Percentiles rank a stretch among this genome's conserved stretches.
Evolutionary conservation across 2,113 vertebrate species (phyloP).

Genomic region (Gallinago paraguaiae): DNA sequence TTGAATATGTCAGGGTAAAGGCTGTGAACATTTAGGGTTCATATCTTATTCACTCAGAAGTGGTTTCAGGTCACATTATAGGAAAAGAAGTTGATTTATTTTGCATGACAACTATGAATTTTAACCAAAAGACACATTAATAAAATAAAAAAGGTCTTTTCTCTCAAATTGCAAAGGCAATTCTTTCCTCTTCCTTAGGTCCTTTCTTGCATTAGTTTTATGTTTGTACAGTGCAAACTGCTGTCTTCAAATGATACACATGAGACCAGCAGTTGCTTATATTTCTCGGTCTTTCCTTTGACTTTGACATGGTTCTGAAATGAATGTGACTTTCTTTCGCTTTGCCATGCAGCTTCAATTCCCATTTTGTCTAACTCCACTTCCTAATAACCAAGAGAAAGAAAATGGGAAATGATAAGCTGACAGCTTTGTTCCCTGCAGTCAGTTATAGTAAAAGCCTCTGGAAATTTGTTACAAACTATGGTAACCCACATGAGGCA

Average conservation of each 20-base stretch:
- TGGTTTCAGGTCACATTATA: conserved; percentile 70
- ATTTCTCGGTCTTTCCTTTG: conserved; percentile 18
- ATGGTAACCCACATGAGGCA: neutral
- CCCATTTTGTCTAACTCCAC: conserved; percentile 37
- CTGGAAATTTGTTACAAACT: conserved; percentile 12
- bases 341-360: neutral
- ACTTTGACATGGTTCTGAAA: conserved; percentile 38
- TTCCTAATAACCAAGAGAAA: conserved; percentile 14
- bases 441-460: neutral
- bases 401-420: neutral
- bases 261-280: conserved; percentile 34
- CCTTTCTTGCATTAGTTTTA: neutral
- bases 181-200: neutral
- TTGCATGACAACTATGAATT: conserved; percentile 84
- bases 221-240: conserved; percentile 27
- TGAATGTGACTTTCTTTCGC: conserved; percentile 30
- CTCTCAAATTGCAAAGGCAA: neutral
- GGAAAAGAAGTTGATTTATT: conserved; percentile 81
- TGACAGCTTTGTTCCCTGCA: conserved; percentile 35
- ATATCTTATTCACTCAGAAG: conserved; percentile 79
- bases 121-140: conserved; percentile 78
- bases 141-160: conserved; percentile 54
- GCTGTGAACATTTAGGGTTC: conserved; percentile 79
- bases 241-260: neutral
- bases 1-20: conserved; percentile 78